Evolutionary conservation across 2,888 invertebrate species (phyloP), one percentile per base, ranked within the genome.

Genomic region (Caenorhabditis imperialis): DNA sequence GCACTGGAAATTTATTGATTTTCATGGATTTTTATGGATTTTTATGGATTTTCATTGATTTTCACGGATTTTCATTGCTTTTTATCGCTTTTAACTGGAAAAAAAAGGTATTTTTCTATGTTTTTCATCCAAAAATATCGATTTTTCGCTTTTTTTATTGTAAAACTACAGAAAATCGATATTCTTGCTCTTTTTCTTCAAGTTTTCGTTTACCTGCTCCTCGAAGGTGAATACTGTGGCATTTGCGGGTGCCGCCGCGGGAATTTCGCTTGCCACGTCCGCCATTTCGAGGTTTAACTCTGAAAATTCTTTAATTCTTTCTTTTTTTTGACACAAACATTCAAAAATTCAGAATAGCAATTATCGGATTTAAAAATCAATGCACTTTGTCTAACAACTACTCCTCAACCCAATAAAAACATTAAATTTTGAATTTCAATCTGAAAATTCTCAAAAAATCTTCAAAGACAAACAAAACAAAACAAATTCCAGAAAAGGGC

Each of bases 211-310:
- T 38, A 81, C 81, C 80, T 82, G 80, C 57, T 83, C 82, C 40
- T 81, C 74, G 48, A 81, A 84, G 14, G 81, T 81, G 71, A 78
- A 82, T 18, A 75, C 74, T 2, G 81, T 83, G 23, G 67, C 74
- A 60, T 82, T 81, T 8, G 72, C 55, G 3, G 63, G 74, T 16
- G 74, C 23, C 12, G 55, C 54, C 16, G 77, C 69, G 10, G 73
- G 65, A 14, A 62, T 67, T 27, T 74, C 54, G 33, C 74, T 58
- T 12, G 67, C 48, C 7, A 55, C 37, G 22, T 81, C 82, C 22
- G 81, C 79, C 84, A 84, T 84, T 33, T 37, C 53, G 25, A 38
- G 76, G 65, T 69, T 54, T 12, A 70, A 63, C 23, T 48, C 57
- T 62, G 55, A 33, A 61, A 61, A 47, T n/a, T n/a, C n/a, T n/a